Evolutionary conservation across 2,113 vertebrate species (phyloP), one percentile per base, ranked within the genome.

Genomic region (Spheniscus mendiculus): DNA sequence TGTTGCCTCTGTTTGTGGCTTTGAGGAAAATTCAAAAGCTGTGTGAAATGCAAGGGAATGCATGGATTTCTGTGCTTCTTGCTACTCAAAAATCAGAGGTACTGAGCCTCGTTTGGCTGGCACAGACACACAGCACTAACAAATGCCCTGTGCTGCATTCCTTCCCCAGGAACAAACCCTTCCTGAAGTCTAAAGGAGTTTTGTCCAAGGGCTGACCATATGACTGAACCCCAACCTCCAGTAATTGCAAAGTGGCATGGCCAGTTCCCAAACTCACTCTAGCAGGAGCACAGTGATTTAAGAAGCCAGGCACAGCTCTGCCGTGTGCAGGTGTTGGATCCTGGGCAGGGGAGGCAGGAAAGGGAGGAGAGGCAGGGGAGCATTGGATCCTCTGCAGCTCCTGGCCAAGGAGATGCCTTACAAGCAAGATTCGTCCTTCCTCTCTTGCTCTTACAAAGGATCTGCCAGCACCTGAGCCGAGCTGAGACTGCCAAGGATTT

Each of bases 91-190:
- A 89, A 32, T 4, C 5, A 3, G 36, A 61, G 10, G 12, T 17
- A 17, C 49, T 56, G 40, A 83, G 29, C 18, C 21, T 67, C 0
- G 0, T 76, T 45, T 69, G 5, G 3, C 58, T 80, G 32, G 32
- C 81, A 83, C 12, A 86, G 40, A 44, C 11, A 76, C 18, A 13
- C 7, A 90, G 53, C 10, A 10, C 18, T 77, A 77, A 44, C 8
- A 87, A 87, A 55, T n/a, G 18, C 18, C 9, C 21, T 0, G 0
- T 56, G 20, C 21, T 82, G 12, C 18, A 4, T 45, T 65, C n/a
- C 32, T 62, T 40, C 11, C 8, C 6, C 21, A 23, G 55, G 8
- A 84, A 14, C 23, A 78, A 59, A 29, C 7, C 5, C 6, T 5
- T 47, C 34, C 61, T 70, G 73, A 78, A 74, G 6, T 26, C 27